Conservation (phyloP, 1,140 invertebrate species). For the Brachionus sp. region DNA sequence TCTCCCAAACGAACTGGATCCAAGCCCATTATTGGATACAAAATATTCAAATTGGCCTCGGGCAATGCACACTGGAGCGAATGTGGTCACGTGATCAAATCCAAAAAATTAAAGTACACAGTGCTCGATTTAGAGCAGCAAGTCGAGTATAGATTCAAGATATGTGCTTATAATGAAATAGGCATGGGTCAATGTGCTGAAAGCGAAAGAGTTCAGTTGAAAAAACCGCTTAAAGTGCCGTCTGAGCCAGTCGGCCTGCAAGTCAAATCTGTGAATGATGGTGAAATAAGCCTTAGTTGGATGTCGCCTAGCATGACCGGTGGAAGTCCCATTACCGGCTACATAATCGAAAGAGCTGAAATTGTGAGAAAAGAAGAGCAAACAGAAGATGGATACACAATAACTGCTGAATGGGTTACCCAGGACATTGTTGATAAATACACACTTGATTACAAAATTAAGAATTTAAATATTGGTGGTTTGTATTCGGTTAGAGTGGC, state of each 20-base stretch:
- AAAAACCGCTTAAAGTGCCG: not conserved
- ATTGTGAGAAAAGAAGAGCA: constrained; percentile 63
- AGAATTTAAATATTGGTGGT: not conserved
- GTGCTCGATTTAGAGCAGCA: constrained; percentile 65
- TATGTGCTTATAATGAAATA: constrained; percentile 87
- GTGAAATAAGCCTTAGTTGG: constrained; percentile 64
- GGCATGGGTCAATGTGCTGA: constrained; percentile 74
- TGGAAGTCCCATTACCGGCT: constrained; percentile 70
- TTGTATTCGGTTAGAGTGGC: constrained; percentile 41
- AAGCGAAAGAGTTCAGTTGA: not conserved
- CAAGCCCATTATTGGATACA: constrained; percentile 19
- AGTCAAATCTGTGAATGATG: not conserved
- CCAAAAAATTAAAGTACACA: constrained; percentile 1
- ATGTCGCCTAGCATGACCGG: constrained; percentile 86
- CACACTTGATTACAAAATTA: constrained; percentile 13
- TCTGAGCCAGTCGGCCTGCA: not conserved
- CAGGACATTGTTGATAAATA: constrained; percentile 6
- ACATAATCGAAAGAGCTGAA: constrained; percentile 73
- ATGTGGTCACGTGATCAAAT: not conserved
- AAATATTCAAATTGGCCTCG: not conserved
- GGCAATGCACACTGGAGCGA: not conserved
- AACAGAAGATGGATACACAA: not conserved
- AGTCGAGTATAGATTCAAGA: constrained; percentile 85
- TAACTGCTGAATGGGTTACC: not conserved
- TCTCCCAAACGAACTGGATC: constrained; percentile 7